Percentiles rank a stretch among this genome's conserved stretches.
Evolutionary conservation across 1,140 invertebrate genomes (phyloP).

Genomic region (Drosophila ambigua): DNA sequence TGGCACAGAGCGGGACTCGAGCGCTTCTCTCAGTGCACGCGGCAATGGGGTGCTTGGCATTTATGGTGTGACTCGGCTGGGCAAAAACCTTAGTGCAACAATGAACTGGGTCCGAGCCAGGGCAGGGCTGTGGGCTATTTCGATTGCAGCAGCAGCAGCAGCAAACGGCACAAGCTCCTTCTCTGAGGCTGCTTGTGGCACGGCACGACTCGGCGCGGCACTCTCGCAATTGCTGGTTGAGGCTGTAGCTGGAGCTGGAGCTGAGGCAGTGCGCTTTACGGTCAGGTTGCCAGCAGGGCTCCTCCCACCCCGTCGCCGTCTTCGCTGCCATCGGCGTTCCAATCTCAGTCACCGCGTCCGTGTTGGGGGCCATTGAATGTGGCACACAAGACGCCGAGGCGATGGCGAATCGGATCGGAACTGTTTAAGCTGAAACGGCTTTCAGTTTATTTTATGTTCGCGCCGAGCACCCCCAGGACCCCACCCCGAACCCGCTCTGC

Average conservation of each 20-base stretch:
- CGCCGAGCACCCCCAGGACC: too few relatives aligned
- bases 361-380: constrained; percentile 16
- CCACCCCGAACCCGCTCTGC: constrained; percentile 3
- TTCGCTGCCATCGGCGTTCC: background rate
- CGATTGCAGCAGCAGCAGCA: constrained; percentile 44
- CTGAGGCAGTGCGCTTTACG: constrained; percentile 71
- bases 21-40: constrained; percentile 7
- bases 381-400: constrained; percentile 25
- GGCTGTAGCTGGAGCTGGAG: constrained; percentile 59
- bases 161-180: background rate
- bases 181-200: background rate
- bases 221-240: constrained; percentile 47
- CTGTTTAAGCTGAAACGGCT: constrained; percentile 71
- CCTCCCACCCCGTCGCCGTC: too few relatives aligned
- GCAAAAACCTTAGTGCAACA: constrained; percentile 61
- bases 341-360: constrained; percentile 12
- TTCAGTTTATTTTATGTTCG: constrained; percentile 26
- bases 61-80: constrained; percentile 56
- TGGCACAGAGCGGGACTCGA: background rate
- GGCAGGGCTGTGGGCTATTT: constrained; percentile 26
- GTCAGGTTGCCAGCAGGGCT: constrained; percentile 12
- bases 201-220: too few relatives aligned
- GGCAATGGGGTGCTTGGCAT: constrained; percentile 68
- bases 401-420: constrained; percentile 68
- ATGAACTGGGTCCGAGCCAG: constrained; percentile 19